Evolutionary conservation across 2,113 vertebrate species (phyloP).

Genomic region (Vidua chalybeata): DNA sequence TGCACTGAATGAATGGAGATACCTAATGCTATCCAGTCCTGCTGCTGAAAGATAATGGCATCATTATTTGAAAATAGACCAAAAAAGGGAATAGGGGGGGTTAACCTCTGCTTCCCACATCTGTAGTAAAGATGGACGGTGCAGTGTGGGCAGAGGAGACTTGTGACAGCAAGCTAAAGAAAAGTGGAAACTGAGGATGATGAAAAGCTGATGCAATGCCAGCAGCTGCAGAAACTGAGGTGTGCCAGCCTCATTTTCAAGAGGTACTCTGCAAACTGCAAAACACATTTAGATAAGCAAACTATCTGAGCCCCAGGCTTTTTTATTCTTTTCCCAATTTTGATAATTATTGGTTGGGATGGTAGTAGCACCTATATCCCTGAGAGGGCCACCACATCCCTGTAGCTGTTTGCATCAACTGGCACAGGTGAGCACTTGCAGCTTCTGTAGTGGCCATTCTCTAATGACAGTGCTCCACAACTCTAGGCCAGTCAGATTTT

Average conservation of each 20-base stretch:
- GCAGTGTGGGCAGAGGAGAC: background rate
- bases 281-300: background rate
- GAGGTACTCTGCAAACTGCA: background rate
- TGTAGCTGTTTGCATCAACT: background rate
- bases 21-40: background rate
- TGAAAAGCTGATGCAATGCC: background rate
- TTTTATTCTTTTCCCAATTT: background rate
- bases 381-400: background rate
- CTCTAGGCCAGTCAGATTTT: background rate
- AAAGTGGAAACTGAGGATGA: background rate
- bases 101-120: background rate
- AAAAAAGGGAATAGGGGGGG: background rate
- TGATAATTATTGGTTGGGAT: background rate
- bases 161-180: background rate
- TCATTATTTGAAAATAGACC: conserved; percentile 4
- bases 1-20: conserved; percentile 26
- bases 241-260: background rate
- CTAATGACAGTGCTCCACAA: background rate
- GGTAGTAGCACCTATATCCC: background rate
- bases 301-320: background rate
- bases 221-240: background rate
- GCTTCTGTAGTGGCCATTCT: background rate
- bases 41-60: conserved; percentile 27
- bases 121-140: background rate
- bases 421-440: background rate